These are phyloP conservation scores for Pristionchus exspectatus DNA, from an alignment of 2,888 invertebrate genomes.

Conservation along the genomic window DNA sequence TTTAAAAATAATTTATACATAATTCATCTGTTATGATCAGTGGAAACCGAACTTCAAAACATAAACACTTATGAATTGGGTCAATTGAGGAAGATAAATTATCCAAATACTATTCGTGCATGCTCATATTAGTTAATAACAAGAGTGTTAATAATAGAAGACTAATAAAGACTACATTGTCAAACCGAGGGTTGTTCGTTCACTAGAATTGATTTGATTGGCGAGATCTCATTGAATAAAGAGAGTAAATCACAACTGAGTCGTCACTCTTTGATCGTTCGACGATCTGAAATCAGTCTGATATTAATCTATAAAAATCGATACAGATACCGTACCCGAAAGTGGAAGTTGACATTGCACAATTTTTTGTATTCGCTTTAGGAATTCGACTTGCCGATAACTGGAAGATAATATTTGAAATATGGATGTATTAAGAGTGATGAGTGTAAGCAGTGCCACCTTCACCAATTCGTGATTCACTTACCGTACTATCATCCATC, in stretches of 20 bases:
- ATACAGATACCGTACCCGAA: slow-evolving; percentile 39
- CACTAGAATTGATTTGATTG: slow-evolving; percentile 28
- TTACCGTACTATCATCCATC: slow-evolving; percentile 13
- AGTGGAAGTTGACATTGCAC: slow-evolving; percentile 43
- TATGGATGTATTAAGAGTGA: not conserved
- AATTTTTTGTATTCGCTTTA: slow-evolving; percentile 45
- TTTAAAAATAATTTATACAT: slow-evolving; percentile 16
- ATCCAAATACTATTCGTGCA: slow-evolving; percentile 9
- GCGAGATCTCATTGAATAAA: slow-evolving; percentile 10
- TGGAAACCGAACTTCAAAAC: not conserved
- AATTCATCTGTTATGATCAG: slow-evolving; percentile 24
- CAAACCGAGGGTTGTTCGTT: slow-evolving; percentile 47
- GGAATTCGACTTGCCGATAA: slow-evolving; percentile 48
- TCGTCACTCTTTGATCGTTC: slow-evolving; percentile 49
- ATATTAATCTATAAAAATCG: not conserved
- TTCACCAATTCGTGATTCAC: slow-evolving; percentile 41
- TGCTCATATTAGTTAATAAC: slow-evolving; percentile 7
- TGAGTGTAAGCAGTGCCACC: slow-evolving; percentile 46
- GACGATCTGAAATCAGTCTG: not conserved
- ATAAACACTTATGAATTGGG: not conserved
- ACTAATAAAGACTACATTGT: not conserved
- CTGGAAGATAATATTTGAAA: not conserved
- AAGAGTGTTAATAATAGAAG: not conserved
- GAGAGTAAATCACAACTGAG: slow-evolving; percentile 26
- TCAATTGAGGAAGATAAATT: slow-evolving; percentile 19